Evolutionary conservation across 2,113 vertebrate genomes (phyloP).

Genomic region (Stictonetta naevosa): DNA sequence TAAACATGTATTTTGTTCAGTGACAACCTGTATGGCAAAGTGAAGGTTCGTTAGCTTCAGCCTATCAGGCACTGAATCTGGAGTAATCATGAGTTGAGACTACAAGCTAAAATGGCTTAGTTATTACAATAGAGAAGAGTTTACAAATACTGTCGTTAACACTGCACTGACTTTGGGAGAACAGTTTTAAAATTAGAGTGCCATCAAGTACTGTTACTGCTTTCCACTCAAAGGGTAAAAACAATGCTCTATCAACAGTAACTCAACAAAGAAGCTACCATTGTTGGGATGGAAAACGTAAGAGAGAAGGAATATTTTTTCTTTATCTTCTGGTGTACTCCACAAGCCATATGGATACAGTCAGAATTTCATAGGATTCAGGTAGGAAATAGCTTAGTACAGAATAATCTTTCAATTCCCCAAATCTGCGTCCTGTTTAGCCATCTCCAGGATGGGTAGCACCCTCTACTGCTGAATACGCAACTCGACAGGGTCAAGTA

Average conservation of each 20-base stretch:
- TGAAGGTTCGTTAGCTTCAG: neutral
- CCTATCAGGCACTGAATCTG: neutral
- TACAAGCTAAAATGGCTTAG: neutral
- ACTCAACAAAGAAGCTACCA: neutral
- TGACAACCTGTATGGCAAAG: neutral
- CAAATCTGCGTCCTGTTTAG: accelerated
- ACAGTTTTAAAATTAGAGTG: neutral
- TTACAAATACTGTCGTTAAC: neutral
- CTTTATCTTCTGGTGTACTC: neutral
- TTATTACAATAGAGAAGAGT: neutral
- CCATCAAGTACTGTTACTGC: neutral
- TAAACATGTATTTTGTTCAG: constrained; percentile 19
- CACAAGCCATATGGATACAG: neutral
- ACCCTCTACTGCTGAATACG: neutral
- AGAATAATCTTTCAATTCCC: neutral
- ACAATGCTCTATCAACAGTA: neutral
- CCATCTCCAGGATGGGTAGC: neutral
- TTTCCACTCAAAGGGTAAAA: neutral
- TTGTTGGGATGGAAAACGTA: neutral
- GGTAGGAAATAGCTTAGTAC: neutral
- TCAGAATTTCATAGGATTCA: neutral
- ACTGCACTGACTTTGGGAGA: accelerated
- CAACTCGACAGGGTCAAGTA: neutral
- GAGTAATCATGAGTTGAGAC: neutral
- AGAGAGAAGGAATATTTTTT: neutral